Evolutionary conservation across 2,797 vertebrate genomes (phyloP).

Genomic region (Petrocephalus sullivani): DNA sequence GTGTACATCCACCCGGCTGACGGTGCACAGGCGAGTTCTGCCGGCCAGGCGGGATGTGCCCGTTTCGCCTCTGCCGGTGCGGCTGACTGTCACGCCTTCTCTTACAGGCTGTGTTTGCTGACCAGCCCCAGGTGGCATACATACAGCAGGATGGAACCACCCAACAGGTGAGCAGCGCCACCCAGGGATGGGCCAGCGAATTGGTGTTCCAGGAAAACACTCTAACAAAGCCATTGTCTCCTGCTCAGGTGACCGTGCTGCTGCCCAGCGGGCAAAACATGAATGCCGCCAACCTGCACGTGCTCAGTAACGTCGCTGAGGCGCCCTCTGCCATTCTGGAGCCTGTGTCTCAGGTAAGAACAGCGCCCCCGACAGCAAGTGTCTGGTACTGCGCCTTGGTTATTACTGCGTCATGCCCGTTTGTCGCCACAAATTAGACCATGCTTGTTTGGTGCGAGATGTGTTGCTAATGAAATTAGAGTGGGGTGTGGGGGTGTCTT

Average conservation of each 20-base stretch:
- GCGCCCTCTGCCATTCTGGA: slow-evolving; percentile 74
- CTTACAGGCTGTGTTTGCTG: slow-evolving; percentile 82
- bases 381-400: not conserved
- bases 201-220: not conserved
- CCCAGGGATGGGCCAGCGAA: not conserved
- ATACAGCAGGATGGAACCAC: slow-evolving; percentile 93
- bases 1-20: slow-evolving; percentile 97
- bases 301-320: slow-evolving; percentile 78
- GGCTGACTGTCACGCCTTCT: not conserved
- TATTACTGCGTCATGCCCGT: not conserved
- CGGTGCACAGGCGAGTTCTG: slow-evolving; percentile 74
- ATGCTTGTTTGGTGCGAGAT: not conserved
- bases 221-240: not conserved
- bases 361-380: not conserved
- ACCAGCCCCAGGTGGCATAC: slow-evolving; percentile 91
- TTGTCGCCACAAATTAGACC: too few species aligned
- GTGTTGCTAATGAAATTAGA: not conserved
- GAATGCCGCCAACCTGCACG: slow-evolving; percentile 78
- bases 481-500: not conserved
- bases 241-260: slow-evolving; percentile 74
- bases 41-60: not conserved
- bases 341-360: slow-evolving; percentile 70
- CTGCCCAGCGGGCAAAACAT: slow-evolving; percentile 82
- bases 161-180: slow-evolving; percentile 72
- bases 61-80: not conserved